Evolutionary conservation across 2,113 vertebrate species (phyloP).

Genomic region (Vulpes ferrilata): DNA sequence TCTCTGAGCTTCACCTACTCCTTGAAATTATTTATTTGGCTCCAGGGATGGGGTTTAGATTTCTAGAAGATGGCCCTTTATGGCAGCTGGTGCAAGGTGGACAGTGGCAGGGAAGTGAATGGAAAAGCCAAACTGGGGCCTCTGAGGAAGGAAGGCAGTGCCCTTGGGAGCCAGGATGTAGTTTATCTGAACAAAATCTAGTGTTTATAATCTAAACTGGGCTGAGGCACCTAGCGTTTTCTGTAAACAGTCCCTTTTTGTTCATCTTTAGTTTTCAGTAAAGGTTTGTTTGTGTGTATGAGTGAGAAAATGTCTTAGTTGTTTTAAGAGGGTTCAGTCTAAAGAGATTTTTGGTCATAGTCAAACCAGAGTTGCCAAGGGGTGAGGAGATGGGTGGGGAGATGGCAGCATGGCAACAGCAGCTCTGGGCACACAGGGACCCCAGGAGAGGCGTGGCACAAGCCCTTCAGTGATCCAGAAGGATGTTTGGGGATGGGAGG

Average conservation of each 20-base stretch:
- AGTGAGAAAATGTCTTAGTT: not conserved
- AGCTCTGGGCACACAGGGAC: not conserved
- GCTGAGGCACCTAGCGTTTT: not conserved
- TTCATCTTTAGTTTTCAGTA: not conserved
- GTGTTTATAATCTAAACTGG: no score
- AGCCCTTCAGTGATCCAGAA: not conserved
- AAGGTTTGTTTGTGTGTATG: not conserved
- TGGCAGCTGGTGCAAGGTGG: no score
- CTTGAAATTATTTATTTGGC: not conserved
- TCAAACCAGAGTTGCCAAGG: not conserved
- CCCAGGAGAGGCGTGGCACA: not conserved
- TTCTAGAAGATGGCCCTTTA: not conserved
- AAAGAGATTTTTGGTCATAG: not conserved
- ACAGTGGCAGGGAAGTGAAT: not conserved
- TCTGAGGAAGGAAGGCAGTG: not conserved
- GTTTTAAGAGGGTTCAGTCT: not conserved
- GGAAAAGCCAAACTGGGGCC: not conserved
- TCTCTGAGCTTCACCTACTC: not conserved
- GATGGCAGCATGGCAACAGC: not conserved
- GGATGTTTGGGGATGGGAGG: not conserved
- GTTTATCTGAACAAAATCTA: not conserved
- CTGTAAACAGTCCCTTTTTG: not conserved
- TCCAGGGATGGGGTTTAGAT: not conserved
- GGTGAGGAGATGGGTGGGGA: no score
- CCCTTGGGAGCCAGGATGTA: not conserved